These are phyloP conservation scores for Pteruthius melanotis DNA, from an alignment of 2,113 vertebrate genomes.

Conservation along the genomic window DNA sequence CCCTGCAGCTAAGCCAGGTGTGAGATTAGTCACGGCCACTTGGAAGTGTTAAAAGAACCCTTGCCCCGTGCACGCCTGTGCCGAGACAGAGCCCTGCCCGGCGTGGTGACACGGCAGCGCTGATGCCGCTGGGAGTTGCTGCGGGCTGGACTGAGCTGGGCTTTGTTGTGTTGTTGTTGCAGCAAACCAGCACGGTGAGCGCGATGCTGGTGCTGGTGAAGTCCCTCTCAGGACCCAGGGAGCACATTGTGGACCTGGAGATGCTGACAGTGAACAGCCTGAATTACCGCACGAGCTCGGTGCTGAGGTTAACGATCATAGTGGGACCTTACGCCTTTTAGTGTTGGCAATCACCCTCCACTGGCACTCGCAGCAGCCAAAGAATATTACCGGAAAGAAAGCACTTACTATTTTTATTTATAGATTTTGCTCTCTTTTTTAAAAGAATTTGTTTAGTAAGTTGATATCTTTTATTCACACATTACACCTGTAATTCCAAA, in stretches of 20 bases:
- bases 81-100: not conserved
- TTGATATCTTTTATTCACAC: conserved; percentile 66
- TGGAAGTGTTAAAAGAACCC: not conserved
- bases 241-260: conserved; percentile 94
- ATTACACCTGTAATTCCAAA: conserved; percentile 66
- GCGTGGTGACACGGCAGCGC: not conserved
- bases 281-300: conserved; percentile 90
- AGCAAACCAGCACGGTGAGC: conserved; percentile 91
- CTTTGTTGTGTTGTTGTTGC: conserved; percentile 13
- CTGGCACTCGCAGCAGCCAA: conserved; percentile 66
- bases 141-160: not conserved
- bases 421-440: conserved; percentile 69
- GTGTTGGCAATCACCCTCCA: not conserved
- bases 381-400: conserved; percentile 68
- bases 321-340: conserved; percentile 92
- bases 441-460: conserved; percentile 67
- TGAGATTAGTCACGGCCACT: not conserved
- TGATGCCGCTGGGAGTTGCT: not conserved
- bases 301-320: conserved; percentile 92
- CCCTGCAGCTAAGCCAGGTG: conserved; percentile 5
- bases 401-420: conserved; percentile 82
- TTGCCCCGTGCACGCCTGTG: not conserved
- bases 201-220: conserved; percentile 97
- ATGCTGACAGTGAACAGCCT: conserved; percentile 94
- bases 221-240: conserved; percentile 85